Evolutionary conservation across 2,113 vertebrate genomes (phyloP), one percentile per base, ranked within the genome.

Genomic region (Eolophus roseicapilla): DNA sequence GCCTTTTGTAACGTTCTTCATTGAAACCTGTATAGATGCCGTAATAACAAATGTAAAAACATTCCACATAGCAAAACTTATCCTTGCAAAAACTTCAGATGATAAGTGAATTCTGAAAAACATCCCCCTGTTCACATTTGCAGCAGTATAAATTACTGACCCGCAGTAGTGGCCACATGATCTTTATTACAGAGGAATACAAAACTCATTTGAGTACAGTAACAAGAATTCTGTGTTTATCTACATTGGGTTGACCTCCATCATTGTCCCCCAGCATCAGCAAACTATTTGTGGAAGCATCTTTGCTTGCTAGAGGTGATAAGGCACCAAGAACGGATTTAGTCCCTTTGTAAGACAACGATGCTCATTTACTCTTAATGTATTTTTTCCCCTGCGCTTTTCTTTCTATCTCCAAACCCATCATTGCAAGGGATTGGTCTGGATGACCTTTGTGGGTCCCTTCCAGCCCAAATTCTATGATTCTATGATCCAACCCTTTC

Each of bases 151-250:
- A 70, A 37, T 59, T 53, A 13, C 35, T 19, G 37, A 53, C 6
- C 28, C 0, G 0, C 64, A 63, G n/a, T 2, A 4, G 12, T 3
- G 9, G 24, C 37, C 62, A 17, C 5, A 0, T 11, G 21, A 33
- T 43, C 43, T 63, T n/a, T 41, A 33, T 33, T 23, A 59, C 7
- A 11, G 31, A 46, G 46, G 2, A 59, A 79, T 52, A 31, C 5
- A 27, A 13, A 23, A 11, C 33, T 13, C 17, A 8, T 1, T 14
- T 31, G 20, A 65, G 17, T 2, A 15, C 62, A 21, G 35, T 17
- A 71, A 55, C 28, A 78, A 47, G 21, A 57, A 33, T n/a, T 92
- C 63, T 11, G 8, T 41, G 16, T 82, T 88, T 53, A 64, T 46
- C 59, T 59, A 5, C 14, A 52, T 23, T 10, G 10, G 39, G 6